Evolutionary conservation across 1,140 invertebrate species (phyloP).

Genomic region (Drosophila orena): DNA sequence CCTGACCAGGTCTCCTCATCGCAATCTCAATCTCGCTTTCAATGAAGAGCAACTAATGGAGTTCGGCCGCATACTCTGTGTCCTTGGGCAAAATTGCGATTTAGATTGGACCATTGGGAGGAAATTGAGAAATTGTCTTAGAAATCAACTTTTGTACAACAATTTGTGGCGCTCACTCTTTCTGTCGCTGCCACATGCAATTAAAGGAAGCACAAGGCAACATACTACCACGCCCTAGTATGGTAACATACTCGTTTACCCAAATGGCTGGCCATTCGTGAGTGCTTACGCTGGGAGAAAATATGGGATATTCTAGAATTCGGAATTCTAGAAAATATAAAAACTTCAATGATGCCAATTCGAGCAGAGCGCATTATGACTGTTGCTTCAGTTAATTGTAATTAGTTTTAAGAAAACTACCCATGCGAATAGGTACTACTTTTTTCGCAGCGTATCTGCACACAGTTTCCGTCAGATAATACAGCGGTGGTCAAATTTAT

Average conservation of each 20-base stretch:
- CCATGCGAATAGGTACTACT: no score
- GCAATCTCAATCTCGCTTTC: slow-evolving; percentile 6
- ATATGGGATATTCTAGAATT: neutral
- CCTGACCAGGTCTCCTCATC: slow-evolving; percentile 1
- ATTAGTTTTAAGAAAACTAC: no score
- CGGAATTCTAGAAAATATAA: no score
- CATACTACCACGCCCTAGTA: no score
- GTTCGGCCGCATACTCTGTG: neutral
- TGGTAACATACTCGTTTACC: neutral
- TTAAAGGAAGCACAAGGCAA: slow-evolving; percentile 12
- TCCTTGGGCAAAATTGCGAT: slow-evolving; percentile 15
- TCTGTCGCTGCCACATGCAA: slow-evolving; percentile 16
- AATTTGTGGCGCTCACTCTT: slow-evolving; percentile 11
- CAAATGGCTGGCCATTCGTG: slow-evolving; percentile 1
- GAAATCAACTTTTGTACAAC: slow-evolving; percentile 20
- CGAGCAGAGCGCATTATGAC: neutral
- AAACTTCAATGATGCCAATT: neutral
- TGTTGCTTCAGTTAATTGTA: neutral
- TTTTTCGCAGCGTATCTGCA: neutral
- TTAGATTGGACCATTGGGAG: slow-evolving; percentile 9
- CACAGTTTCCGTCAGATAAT: neutral
- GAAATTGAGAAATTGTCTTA: slow-evolving; percentile 39
- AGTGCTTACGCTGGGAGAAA: neutral
- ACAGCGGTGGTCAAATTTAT: neutral
- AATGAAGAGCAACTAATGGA: slow-evolving; percentile 12